Base-by-base conservation (phyloP, 2,113 vertebrate genomes). In the Pachycephala philippinensis region DNA sequence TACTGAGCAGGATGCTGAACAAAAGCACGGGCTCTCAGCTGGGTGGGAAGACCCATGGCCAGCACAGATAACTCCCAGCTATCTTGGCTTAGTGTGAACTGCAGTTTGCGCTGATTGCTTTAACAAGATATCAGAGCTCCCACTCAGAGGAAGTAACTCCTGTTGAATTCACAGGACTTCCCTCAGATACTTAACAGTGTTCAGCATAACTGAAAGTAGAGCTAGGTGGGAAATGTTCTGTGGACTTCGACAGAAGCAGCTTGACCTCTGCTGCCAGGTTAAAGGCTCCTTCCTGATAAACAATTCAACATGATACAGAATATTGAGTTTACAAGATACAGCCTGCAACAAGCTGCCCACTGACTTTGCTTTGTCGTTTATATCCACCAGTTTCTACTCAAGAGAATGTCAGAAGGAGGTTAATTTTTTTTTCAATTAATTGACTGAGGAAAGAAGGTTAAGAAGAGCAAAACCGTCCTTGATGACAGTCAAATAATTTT, bases 261-360 rank as follows among this genome's bases (percentile, higher is more conserved):
- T 59, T 53, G 40, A 68, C 11, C 31, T 44, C 57, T 90, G 69
- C 70, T 93, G 47, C 52, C 33, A 71, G 0, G 1, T 45, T 27
- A 57, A 84, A 83, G 33, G 50, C 11, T 84, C 45, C 56, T 77
- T 86, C 47, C 60, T 47, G 35, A 66, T 27, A 83, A 76, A 30
- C 2, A 6, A 63, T 35, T 42, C 40, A 72, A 45, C 0, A 3
- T 2, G 2, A 40, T 17, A 77, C 1, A 65, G 33, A 74, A 7
- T n/a, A 89, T 30, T 35, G 57, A 61, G 49, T 57, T 79, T 44
- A 69, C 22, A 75, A 69, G n/a, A 50, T 8, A 68, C 13, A 72
- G 49, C 28, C 49, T 68, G 28, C 37, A 72, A 71, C 27, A 30
- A 57, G 37, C 20, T 53, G 37, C 40, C 35, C 47, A 30, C 35